These are phyloP conservation scores for Neelides folsomi DNA, from an alignment of 2,888 invertebrate species.

Conservation along the genomic window DNA sequence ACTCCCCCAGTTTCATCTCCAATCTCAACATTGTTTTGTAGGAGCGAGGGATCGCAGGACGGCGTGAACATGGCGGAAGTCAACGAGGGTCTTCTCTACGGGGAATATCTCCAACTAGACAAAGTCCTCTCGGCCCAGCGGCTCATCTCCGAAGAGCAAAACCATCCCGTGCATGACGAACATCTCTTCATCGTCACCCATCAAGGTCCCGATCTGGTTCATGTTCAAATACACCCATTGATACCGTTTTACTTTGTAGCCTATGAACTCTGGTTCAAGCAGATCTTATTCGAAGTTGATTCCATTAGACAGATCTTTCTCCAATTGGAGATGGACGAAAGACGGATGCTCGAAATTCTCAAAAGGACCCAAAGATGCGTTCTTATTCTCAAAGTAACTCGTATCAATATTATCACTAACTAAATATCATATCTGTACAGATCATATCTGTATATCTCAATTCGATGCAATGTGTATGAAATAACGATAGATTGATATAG, in stretches of 20 bases:
- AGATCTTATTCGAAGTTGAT: slow-evolving; percentile 92
- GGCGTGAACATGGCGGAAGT: slow-evolving; percentile 32
- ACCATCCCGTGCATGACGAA: slow-evolving; percentile 79
- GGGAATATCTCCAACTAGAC: slow-evolving; percentile 80
- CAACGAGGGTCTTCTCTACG: slow-evolving; percentile 63
- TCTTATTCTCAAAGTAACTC: slow-evolving; percentile 77
- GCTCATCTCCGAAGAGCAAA: slow-evolving; percentile 57
- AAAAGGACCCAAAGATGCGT: slow-evolving; percentile 82
- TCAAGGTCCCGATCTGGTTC: slow-evolving; percentile 55
- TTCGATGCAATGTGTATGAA: no score
- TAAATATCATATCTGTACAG: no score
- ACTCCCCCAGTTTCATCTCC: neutral
- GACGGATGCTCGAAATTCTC: slow-evolving; percentile 80
- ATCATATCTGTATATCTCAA: no score
- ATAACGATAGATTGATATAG: no score
- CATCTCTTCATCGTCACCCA: slow-evolving; percentile 95
- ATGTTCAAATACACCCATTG: no score
- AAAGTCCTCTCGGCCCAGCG: slow-evolving; percentile 68
- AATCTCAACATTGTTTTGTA: neutral
- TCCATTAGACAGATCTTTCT: slow-evolving; percentile 70
- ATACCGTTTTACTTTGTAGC: slow-evolving; percentile 48
- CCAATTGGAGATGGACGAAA: slow-evolving; percentile 65
- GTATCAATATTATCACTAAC: no score
- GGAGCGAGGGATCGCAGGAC: slow-evolving; percentile 19
- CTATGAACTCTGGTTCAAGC: slow-evolving; percentile 99